Evolutionary conservation across 1,140 invertebrate genomes (phyloP).

Genomic region (Pteromalus puparum): DNA sequence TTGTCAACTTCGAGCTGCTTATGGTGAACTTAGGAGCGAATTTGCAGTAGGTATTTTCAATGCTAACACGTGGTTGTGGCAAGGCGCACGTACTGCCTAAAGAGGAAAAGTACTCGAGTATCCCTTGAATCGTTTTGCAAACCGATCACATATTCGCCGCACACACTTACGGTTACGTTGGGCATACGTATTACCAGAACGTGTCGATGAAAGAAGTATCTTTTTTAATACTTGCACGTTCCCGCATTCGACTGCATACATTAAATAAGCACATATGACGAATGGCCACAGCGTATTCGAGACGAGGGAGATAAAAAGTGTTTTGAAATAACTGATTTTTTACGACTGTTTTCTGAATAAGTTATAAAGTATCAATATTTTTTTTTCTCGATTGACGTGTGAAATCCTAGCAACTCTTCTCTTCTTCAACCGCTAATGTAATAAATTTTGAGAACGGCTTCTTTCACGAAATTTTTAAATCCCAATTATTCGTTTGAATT

Average conservation of each 20-base stretch:
- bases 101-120: slow-evolving; percentile 3
- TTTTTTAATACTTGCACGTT: slow-evolving; percentile 30
- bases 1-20: too few relatives aligned
- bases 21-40: too few relatives aligned
- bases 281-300: background rate
- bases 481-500: background rate
- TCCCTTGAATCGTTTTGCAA: slow-evolving; percentile 9
- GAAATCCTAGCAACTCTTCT: too few relatives aligned
- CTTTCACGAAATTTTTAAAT: background rate
- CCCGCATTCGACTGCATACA: background rate
- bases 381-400: background rate
- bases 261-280: slow-evolving; percentile 18
- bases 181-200: slow-evolving; percentile 24
- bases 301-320: background rate
- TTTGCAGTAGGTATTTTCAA: too few relatives aligned
- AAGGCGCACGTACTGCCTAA: background rate
- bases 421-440: too few relatives aligned
- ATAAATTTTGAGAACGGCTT: background rate
- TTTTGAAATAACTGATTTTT: slow-evolving; percentile 1
- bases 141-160: slow-evolving; percentile 7
- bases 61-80: background rate
- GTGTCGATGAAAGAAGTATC: slow-evolving; percentile 16
- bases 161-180: slow-evolving; percentile 13
- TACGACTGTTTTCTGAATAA: background rate
- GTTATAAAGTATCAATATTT: background rate